Evolutionary conservation across 2,797 vertebrate species (phyloP), one percentile per base, ranked within the genome.

Genomic region (Limosa lapponica): DNA sequence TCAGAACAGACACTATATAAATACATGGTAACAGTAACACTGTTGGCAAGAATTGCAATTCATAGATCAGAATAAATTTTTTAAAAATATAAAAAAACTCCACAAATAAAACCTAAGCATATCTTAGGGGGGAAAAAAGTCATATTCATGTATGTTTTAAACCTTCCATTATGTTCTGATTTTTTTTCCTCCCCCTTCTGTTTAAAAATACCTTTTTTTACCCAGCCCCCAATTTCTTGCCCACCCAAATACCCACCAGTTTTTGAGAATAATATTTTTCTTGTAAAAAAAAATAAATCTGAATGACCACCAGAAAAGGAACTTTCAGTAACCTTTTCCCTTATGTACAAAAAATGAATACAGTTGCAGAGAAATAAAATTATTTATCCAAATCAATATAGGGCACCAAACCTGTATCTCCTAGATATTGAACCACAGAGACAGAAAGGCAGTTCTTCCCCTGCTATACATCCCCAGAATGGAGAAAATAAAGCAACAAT

Each of bases 401-500:
- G 6, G 18, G 5, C 36, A 81, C 3, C 16, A 66, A 55, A 88
- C 16, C n/a, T 16, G 5, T 36, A 32, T 62, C 51, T 82, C 37
- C 32, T 9, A 74, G 11, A 22, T 34, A 51, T 0, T 3, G 5
- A 72, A 66, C 9, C 6, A 37, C 2, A 37, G 2, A 55, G 1
- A n/a, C 1, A 52, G 25, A 73, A 73, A 65, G 25, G 28, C 23
- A 52, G 34, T 55, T 91, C 41, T 49, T 54, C 30, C 20, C 24
- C 19, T 18, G 6, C 17, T 4, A 52, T 2, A 20, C 20, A 36
- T 8, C 5, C 28, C 4, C 11, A 87, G 32, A n/a, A 20, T 1
- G 3, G 23, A 39, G 83, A 94, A 74, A 64, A 64, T 8, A 64
- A 54, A 41, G 16, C 30, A 79, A 55, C 22, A 36, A 6, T 15